These are phyloP conservation scores for Parus major DNA, from an alignment of 2,113 vertebrate genomes.

Conservation along the genomic window DNA sequence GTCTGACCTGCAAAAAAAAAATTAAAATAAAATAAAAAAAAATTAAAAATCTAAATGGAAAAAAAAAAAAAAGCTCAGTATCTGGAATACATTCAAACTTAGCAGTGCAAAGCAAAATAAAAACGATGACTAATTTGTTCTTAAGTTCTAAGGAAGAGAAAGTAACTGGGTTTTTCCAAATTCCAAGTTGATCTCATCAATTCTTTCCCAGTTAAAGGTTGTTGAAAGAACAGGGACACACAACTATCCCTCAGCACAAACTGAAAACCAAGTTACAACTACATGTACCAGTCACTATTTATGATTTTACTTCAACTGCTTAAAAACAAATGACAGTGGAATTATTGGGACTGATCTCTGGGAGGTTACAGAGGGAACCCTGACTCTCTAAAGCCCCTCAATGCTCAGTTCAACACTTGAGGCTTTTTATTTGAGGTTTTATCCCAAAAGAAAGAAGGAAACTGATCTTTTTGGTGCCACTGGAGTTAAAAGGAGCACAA, in stretches of 20 bases:
- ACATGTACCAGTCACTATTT: neutral
- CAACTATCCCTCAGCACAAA: neutral
- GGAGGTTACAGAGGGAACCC: neutral
- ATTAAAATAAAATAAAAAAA: neutral
- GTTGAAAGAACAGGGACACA: neutral
- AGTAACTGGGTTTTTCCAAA: neutral
- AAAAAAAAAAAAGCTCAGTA: neutral
- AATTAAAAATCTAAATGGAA: neutral
- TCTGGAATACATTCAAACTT: neutral
- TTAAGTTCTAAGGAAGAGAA: neutral
- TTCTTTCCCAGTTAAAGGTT: neutral
- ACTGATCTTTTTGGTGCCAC: neutral
- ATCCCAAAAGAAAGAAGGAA: neutral
- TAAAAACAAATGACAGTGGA: neutral
- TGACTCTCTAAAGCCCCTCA: neutral
- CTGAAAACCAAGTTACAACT: neutral
- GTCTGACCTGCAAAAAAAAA: conserved; percentile 82
- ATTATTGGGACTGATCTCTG: neutral
- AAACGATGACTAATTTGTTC: neutral
- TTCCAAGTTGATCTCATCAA: neutral
- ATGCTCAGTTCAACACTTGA: neutral
- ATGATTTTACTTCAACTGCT: neutral
- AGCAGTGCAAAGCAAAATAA: neutral
- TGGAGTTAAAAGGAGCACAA: neutral
- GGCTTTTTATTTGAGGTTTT: neutral